Base-by-base conservation (phyloP, 2,113 vertebrate genomes). In the Rostratula benghalensis region DNA sequence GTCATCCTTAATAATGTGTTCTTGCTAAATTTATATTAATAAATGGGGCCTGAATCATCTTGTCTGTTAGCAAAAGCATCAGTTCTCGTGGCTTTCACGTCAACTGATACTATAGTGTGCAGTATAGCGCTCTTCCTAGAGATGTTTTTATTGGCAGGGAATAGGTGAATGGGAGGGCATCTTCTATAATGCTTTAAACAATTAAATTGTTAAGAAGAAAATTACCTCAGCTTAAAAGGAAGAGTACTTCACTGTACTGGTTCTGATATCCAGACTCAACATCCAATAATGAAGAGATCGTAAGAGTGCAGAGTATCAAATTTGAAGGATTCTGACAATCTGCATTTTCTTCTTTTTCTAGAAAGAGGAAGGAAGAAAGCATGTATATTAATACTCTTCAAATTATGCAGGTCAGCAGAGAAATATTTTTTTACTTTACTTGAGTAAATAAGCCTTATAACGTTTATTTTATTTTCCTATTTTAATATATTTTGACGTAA, bases 221-320 rank as follows among this genome's bases (percentile, higher is more conserved):
- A 84, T 94, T 96, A 96, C 95, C 92, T 97, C 41, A 46, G 50
- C 54, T 91, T 93, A 96, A 28, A 16, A 70, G 83, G 13, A 59
- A 59, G 77, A 85, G 81, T 39, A 76, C 67, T 91, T 95, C 73
- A 57, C 74, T 59, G 30, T 43, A 41, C 79, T 3, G 3, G 28
- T 84, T 92, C 73, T 69, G 89, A 87, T 76, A 95, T 92, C 45
- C 92, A 95, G 67, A 74, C 33, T 94, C 64, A 53, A 83, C 70
- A 89, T 96, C 61, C 83, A 92, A 81, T 74, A 94, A 67, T 23
- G 70, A 74, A 93, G 87, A 82, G 63, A 87, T 39, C 54, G 3
- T 59, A 84, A 46, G 54, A 94, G 64, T 75, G 73, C 56, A 43
- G 67, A 77, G 45, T 51, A 90, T 83, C 60, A 93, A 88, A 90